Conservation (phyloP, 2,113 vertebrate genomes). For the Malurus elegans region DNA sequence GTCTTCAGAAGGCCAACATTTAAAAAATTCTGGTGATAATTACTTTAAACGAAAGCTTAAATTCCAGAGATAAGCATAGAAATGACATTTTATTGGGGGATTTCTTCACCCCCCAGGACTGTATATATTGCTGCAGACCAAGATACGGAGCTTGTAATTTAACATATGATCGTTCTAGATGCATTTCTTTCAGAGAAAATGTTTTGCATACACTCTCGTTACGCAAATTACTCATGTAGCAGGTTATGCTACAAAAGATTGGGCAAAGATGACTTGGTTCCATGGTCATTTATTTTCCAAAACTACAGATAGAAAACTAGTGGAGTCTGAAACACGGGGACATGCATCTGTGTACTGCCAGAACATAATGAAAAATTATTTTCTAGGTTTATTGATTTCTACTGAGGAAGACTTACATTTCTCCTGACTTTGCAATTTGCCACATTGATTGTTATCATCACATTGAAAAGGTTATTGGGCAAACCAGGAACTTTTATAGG, state of each 20-base stretch:
- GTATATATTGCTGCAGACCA: not conserved
- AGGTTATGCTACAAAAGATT: not conserved
- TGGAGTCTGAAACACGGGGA: not conserved
- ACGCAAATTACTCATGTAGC: accelerated
- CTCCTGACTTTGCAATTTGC: not conserved
- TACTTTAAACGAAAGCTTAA: not conserved
- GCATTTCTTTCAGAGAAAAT: not conserved
- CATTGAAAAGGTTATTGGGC: not conserved
- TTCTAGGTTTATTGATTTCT: not conserved
- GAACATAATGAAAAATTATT: not conserved
- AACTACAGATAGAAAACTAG: not conserved
- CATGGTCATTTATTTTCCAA: not conserved
- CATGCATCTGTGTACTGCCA: not conserved
- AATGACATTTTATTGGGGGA: not conserved
- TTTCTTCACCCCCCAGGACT: not conserved
- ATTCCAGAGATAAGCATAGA: not conserved
- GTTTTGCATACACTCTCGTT: not conserved
- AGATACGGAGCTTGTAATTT: accelerated
- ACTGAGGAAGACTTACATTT: not conserved
- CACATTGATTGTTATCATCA: not conserved
- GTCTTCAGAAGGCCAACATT: not conserved
- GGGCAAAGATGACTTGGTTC: not conserved
- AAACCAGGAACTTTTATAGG: not conserved
- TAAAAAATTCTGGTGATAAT: not conserved
- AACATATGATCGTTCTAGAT: not conserved